A percentile compares a stretch with the other conserved stretches of the same genome.
phyloP scores from a whole-genome alignment of 30 jellyfish, hydroid and myxozoan genomes.

The Catostylus mosaicus region DNA sequence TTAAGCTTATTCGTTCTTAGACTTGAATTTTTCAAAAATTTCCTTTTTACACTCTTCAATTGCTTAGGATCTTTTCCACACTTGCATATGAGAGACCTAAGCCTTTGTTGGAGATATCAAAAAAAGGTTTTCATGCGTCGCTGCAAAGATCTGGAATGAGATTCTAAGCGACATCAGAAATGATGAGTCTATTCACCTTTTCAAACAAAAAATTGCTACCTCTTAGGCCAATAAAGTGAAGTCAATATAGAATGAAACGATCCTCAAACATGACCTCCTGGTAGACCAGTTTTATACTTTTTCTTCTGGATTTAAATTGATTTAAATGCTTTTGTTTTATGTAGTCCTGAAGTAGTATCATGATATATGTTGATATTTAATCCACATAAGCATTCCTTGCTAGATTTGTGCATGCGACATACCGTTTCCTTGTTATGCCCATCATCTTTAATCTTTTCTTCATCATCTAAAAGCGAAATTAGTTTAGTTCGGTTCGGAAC shows the following conservation, averaged over 20 bases:
- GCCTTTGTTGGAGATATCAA: not conserved
- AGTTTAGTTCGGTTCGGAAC: too few species aligned
- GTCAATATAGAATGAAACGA: not conserved
- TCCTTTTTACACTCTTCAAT: too few species aligned
- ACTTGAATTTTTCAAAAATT: too few species aligned
- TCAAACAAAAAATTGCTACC: not conserved
- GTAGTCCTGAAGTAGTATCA: too few species aligned
- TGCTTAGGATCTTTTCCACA: too few species aligned
- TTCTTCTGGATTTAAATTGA: not conserved
- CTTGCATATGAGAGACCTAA: not conserved
- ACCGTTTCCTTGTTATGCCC: constrained; percentile 39
- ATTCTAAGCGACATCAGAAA: not conserved
- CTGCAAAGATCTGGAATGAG: not conserved
- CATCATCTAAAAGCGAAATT: constrained; percentile 58
- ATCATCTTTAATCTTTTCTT: constrained; percentile 73
- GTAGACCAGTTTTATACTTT: not conserved
- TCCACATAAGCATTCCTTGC: too few species aligned
- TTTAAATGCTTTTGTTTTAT: too few species aligned
- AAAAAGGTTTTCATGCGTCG: not conserved
- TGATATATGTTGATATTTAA: too few species aligned
- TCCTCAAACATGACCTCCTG: not conserved
- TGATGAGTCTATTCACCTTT: not conserved
- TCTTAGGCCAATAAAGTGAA: not conserved
- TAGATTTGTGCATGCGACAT: too few species aligned
- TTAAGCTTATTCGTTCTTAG: too few species aligned